These are phyloP conservation scores for Dryobates pubescens DNA, from an alignment of 2,797 vertebrate species.

Conservation along the genomic window DNA sequence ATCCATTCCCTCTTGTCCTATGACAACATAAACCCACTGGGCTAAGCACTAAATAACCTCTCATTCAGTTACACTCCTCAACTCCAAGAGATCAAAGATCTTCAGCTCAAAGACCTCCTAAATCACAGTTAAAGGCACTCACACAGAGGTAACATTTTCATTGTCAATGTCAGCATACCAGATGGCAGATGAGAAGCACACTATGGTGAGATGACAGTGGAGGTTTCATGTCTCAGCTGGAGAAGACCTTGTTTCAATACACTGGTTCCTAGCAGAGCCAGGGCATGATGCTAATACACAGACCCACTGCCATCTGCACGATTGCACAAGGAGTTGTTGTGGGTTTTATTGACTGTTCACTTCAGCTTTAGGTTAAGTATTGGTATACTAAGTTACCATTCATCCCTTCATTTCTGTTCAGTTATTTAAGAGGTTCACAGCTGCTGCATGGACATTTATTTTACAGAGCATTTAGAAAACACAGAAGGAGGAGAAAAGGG, in stretches of 20 bases:
- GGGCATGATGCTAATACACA: not conserved
- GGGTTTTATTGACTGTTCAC: not conserved
- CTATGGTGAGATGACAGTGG: not conserved
- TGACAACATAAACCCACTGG: too few species aligned
- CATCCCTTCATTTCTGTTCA: not conserved
- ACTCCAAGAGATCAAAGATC: too few species aligned
- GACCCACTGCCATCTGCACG: not conserved
- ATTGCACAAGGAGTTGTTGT: not conserved
- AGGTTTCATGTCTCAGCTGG: not conserved
- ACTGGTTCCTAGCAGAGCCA: not conserved
- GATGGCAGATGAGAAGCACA: not conserved
- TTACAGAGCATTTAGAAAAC: conserved; percentile 16
- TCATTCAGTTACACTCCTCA: too few species aligned
- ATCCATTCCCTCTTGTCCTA: too few species aligned
- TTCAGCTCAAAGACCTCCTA: too few species aligned
- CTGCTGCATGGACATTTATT: not conserved
- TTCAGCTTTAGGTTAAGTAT: not conserved
- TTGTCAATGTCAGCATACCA: too few species aligned
- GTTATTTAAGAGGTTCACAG: not conserved
- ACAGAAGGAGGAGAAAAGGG: not conserved
- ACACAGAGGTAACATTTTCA: too few species aligned
- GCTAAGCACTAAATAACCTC: too few species aligned
- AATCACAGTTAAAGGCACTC: too few species aligned
- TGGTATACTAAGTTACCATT: not conserved
- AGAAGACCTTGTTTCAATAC: not conserved